Evolutionary conservation across 2,888 invertebrate species (phyloP).

Genomic region (Apodemia duryi): DNA sequence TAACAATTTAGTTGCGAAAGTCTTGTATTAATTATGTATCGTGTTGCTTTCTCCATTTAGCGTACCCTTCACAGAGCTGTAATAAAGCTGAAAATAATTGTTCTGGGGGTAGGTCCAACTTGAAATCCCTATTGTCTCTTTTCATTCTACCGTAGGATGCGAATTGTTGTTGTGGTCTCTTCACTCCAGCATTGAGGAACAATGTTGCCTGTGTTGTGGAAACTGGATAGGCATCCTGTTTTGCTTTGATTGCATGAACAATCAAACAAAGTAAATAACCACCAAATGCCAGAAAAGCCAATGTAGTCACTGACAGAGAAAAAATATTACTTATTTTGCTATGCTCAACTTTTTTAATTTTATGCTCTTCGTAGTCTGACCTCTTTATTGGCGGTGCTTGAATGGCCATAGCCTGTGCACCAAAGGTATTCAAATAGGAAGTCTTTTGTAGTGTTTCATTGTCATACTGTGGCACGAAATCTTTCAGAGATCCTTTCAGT

Average conservation of each 20-base stretch:
- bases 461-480: constrained; percentile 45
- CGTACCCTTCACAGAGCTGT: constrained; percentile 78
- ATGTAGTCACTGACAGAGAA: constrained; percentile 77
- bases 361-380: constrained; percentile 68
- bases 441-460: constrained; percentile 48
- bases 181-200: not conserved
- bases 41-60: constrained; percentile 59
- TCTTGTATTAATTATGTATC: not conserved
- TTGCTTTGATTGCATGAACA: constrained; percentile 5
- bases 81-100: constrained; percentile 72
- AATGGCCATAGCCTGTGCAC: constrained; percentile 65
- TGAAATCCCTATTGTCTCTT: not conserved
- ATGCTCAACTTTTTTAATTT: constrained; percentile 67
- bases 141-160: constrained; percentile 3
- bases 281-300: constrained; percentile 14
- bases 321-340: constrained; percentile 86
- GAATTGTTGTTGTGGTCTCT: constrained; percentile 10
- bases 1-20: not conserved
- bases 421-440: constrained; percentile 49
- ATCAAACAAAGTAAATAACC: constrained; percentile 14
- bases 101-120: constrained; percentile 58
- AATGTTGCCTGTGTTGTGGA: constrained; percentile 1
- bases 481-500: constrained; percentile 72
- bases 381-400: constrained; percentile 55
- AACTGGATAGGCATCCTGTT: not conserved